phyloP scores from a whole-genome alignment of 2,888 invertebrate species.

The Lasioglossum morio region DNA sequence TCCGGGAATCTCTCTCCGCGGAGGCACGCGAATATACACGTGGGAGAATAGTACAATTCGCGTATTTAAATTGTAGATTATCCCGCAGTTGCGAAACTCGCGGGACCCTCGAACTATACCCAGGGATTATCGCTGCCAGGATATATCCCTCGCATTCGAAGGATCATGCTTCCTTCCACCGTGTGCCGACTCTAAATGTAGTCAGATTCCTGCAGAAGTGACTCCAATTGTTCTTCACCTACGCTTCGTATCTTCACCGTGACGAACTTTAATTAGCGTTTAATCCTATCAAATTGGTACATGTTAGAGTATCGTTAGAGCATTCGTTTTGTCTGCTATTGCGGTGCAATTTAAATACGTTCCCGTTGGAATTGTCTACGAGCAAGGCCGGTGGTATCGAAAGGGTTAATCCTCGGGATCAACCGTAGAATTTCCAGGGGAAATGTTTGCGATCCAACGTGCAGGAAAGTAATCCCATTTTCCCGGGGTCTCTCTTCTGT shows the following conservation, averaged over 20 bases:
- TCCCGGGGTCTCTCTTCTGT: neutral
- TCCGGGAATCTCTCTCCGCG: neutral
- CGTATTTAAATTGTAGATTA: slow-evolving; percentile 71
- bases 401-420: neutral
- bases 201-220: neutral
- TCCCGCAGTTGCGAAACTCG: slow-evolving; percentile 27
- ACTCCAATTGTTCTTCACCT: neutral
- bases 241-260: neutral
- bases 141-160: neutral
- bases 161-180: neutral
- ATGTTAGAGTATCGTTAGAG: too few relatives aligned
- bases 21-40: slow-evolving; percentile 43
- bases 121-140: slow-evolving; percentile 12
- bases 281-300: too few relatives aligned
- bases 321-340: neutral
- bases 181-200: neutral
- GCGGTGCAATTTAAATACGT: neutral
- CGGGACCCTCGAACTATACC: neutral
- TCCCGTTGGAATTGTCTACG: neutral
- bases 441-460: neutral
- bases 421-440: neutral
- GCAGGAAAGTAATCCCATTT: neutral
- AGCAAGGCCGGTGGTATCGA: neutral
- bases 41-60: slow-evolving; percentile 22
- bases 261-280: too few relatives aligned